phyloP scores from a whole-genome alignment of 2,888 invertebrate species.

The Dasypolia templi region DNA sequence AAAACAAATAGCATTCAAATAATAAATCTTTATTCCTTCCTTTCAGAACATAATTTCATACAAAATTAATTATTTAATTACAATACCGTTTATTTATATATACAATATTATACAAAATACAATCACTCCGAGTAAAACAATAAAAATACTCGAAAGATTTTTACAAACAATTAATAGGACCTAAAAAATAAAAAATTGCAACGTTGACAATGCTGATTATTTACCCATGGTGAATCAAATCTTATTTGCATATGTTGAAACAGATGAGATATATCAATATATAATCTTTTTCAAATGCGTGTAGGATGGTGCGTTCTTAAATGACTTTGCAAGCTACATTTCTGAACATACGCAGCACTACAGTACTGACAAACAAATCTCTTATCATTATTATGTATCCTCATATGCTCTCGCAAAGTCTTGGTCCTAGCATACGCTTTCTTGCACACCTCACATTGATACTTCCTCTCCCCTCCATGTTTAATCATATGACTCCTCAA shows the following conservation, averaged over 20 bases:
- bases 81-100: background rate
- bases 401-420: conserved; percentile 82
- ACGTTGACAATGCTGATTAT: background rate
- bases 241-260: background rate
- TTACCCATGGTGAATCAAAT: background rate
- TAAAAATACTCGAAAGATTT: background rate
- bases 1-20: background rate
- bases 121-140: background rate
- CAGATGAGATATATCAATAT: conserved; percentile 29
- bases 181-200: background rate
- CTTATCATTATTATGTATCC: conserved; percentile 85
- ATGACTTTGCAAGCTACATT: conserved; percentile 85
- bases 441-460: conserved; percentile 82
- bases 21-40: conserved; percentile 35
- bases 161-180: background rate
- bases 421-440: conserved; percentile 84
- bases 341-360: conserved; percentile 83
- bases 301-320: conserved; percentile 82
- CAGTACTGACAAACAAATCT: conserved; percentile 86
- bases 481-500: conserved; percentile 81
- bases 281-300: conserved; percentile 65
- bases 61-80: background rate
- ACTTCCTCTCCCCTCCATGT: conserved; percentile 80
- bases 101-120: conserved; percentile 1
- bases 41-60: background rate